Conservation (phyloP, 2,797 vertebrate species). For the Nyctalus aviator region DNA sequence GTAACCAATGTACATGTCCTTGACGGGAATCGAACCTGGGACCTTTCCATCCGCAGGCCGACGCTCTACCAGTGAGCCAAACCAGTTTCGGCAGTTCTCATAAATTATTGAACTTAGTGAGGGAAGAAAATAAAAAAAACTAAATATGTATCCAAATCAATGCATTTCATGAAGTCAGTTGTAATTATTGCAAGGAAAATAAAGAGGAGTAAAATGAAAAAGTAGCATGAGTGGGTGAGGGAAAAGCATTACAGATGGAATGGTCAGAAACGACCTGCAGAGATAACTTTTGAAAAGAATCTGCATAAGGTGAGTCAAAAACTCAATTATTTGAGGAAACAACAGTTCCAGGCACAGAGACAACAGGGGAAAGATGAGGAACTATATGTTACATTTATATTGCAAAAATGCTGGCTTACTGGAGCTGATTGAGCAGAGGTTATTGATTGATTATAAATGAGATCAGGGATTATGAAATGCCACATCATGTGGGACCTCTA, state of each 20-base stretch:
- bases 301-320: background rate
- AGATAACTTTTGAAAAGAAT: background rate
- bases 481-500: background rate
- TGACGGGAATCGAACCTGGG: too few relatives aligned
- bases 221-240: rapidly evolving
- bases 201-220: background rate
- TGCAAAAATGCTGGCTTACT: background rate
- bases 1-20: too few relatives aligned
- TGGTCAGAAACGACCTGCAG: background rate
- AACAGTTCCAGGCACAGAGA: background rate
- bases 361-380: background rate
- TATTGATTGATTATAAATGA: background rate
- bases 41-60: too few relatives aligned
- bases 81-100: background rate
- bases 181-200: background rate
- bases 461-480: background rate
- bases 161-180: background rate
- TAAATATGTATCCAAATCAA: background rate
- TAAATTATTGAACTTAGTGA: background rate
- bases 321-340: background rate
- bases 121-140: background rate
- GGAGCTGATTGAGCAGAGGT: background rate
- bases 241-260: rapidly evolving
- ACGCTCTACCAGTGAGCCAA: too few relatives aligned
- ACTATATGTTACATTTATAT: background rate